Base-by-base conservation (phyloP, 2,797 vertebrate species). In the Typhlichthys eigenmanni region DNA sequence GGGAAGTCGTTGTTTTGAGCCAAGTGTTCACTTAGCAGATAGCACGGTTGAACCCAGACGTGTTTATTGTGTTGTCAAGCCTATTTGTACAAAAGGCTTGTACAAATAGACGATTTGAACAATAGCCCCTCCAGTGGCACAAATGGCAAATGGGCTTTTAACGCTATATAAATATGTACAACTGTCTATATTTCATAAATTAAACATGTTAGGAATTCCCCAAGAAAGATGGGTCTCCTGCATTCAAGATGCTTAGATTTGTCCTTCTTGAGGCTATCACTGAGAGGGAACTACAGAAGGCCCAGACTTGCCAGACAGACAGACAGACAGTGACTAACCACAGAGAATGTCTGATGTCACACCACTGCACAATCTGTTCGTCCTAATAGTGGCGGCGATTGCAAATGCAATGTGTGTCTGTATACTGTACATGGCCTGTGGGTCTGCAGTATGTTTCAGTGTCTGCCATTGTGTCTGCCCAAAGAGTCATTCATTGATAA, bases 1-100 rank as follows among this genome's bases (percentile, higher is more conserved):
- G 81, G 76, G 82, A 91, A 87, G 71, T 72, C 74, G 57, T 66
- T 47, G 73, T 10, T 81, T 76, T n/a, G 75, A 60, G 59, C 73
- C 68, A 82, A 68, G 34, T 69, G 47, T 16, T 16, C 69, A 72
- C 55, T 80, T 66, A 72, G 34, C 8, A 38, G 34, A 38, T 38
- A 38, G 34, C 8, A 38, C 5, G 7, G 34, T 38, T 38, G 34
- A 38, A 38, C 7, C 34, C 34, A 6, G 34, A 38, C 34, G 34
- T 38, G 34, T 38, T 38, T 38, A 38, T 38, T 38, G 34, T 6
- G 34, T 38, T 38, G 34, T 38, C 34, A 38, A 38, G 34, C 24
- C 24, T 24, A 4, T 24, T 24, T 24, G 24, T 24, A 24, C 24
- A 24, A 29, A 29, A 29, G 24, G 24, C 24, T 4, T 29, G 24